Conservation (phyloP, 2,888 invertebrate species). For the Dugesia japonica region DNA sequence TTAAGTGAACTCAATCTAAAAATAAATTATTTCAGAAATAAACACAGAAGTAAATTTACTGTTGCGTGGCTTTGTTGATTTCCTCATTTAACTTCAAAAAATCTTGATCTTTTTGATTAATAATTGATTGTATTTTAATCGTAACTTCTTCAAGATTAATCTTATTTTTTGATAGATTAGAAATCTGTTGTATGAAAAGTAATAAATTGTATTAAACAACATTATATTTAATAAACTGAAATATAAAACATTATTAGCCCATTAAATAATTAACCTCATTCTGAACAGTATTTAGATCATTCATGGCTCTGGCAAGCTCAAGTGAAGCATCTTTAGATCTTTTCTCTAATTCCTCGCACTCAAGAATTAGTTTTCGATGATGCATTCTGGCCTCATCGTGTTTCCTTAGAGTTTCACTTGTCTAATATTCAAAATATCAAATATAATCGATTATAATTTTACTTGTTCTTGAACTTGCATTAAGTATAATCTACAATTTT, state of each 20-base stretch:
- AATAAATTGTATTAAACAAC: too few species aligned
- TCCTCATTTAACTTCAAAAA: background rate
- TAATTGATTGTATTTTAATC: background rate
- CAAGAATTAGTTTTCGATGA: background rate
- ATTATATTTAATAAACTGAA: too few species aligned
- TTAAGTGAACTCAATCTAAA: background rate
- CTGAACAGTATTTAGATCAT: background rate
- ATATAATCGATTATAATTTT: background rate
- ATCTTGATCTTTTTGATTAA: conserved; percentile 14
- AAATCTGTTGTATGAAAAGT: too few species aligned
- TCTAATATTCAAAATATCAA: background rate
- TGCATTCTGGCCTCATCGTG: background rate
- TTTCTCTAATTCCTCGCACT: background rate
- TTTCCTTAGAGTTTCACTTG: background rate
- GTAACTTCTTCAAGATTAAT: background rate
- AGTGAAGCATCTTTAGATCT: background rate
- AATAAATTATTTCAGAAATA: too few species aligned
- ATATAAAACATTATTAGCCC: too few species aligned
- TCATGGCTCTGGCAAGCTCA: background rate
- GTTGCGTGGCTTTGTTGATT: background rate
- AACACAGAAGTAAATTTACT: background rate
- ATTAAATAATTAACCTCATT: too few species aligned
- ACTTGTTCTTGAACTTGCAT: background rate
- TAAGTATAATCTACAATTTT: background rate
- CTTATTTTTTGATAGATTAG: too few species aligned